Evolutionary conservation across 2,888 invertebrate genomes (phyloP).

Genomic region (Neria commutata): DNA sequence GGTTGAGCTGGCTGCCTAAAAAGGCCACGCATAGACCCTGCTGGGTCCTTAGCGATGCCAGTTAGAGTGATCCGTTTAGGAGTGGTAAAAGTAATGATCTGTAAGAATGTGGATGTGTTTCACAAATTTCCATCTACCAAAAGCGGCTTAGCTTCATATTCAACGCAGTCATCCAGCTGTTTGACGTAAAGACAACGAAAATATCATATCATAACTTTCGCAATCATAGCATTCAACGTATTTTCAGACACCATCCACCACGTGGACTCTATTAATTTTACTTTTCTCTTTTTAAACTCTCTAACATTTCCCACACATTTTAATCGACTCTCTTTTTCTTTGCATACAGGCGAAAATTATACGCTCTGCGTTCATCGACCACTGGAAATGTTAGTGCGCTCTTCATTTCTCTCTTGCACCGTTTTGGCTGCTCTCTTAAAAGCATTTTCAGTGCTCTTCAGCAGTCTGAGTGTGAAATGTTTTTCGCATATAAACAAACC

Average conservation of each 20-base stretch:
- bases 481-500: conserved; percentile 19
- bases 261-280: background rate
- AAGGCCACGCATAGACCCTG: no score
- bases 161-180: no score
- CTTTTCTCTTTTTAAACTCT: background rate
- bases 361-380: no score
- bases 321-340: background rate
- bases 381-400: background rate
- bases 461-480: background rate
- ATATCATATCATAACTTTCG: background rate
- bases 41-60: no score
- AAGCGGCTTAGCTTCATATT: no score
- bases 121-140: no score
- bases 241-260: background rate
- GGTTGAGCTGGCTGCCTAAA: no score
- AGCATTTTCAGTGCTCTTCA: background rate
- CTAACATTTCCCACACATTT: background rate
- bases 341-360: no score
- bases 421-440: background rate
- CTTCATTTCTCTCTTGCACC: background rate
- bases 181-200: no score
- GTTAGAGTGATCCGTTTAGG: no score
- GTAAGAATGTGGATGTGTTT: no score
- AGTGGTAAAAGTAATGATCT: no score
- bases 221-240: background rate